A percentile compares a stretch with the other conserved stretches of the same genome.
Conservation (phyloP, 2,888 invertebrate genomes). For the Cephus rjabovi region DNA sequence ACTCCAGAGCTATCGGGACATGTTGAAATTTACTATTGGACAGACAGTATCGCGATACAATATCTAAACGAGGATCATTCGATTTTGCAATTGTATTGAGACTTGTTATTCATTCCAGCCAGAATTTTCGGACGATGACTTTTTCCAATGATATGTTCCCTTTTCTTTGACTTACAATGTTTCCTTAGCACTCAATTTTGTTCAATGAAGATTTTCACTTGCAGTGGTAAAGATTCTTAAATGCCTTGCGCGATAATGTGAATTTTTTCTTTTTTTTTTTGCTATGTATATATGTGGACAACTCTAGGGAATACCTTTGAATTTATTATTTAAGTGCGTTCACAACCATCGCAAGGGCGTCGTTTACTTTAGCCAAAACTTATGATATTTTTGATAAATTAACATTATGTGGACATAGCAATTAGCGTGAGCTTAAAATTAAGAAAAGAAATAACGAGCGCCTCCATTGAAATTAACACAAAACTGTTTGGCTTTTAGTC, state of each 20-base stretch:
- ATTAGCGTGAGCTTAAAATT: not conserved
- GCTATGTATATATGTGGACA: slow-evolving; percentile 21
- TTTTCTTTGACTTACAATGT: not conserved
- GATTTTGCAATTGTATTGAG: not conserved
- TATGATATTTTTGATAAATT: not conserved
- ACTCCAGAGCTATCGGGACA: not conserved
- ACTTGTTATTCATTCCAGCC: not conserved
- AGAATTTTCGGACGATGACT: not conserved
- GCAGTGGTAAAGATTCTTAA: not conserved
- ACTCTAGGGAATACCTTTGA: slow-evolving; percentile 20
- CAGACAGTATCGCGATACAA: not conserved
- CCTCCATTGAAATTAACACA: not conserved
- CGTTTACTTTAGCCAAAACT: not conserved
- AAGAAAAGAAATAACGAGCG: not conserved
- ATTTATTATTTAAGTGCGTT: slow-evolving; percentile 26
- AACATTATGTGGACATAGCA: not conserved
- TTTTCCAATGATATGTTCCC: not conserved
- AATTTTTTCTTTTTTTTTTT: slow-evolving; percentile 28
- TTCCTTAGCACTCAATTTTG: not conserved
- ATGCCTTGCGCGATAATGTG: not conserved
- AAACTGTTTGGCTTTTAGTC: not conserved
- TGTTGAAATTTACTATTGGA: not conserved
- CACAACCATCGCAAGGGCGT: not conserved
- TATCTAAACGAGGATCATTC: not conserved
- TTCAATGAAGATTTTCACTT: not conserved